Percentiles rank a stretch among this genome's conserved stretches.
phyloP scores from a whole-genome alignment of 1,140 invertebrate species.

The Heliconius himera region DNA sequence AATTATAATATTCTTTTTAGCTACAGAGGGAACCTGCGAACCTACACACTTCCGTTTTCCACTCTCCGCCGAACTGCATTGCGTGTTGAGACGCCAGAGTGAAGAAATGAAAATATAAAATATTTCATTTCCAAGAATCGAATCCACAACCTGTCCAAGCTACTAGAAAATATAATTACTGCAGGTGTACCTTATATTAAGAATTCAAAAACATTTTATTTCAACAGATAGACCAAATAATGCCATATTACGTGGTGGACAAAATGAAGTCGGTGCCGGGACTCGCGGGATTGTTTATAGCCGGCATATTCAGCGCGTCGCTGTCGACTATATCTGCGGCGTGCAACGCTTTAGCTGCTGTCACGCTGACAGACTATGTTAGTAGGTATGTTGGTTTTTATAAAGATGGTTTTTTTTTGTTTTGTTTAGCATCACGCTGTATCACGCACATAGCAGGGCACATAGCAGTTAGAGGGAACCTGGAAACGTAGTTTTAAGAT shows the following conservation, averaged over 20 bases:
- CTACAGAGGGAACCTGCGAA: too few species aligned
- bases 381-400: conserved; percentile 49
- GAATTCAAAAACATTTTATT: not conserved
- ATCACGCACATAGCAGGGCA: too few species aligned
- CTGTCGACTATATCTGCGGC: conserved; percentile 93
- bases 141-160: too few species aligned
- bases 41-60: too few species aligned
- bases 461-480: too few species aligned
- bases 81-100: too few species aligned
- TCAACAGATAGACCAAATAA: conserved; percentile 85
- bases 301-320: conserved; percentile 86
- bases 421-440: too few species aligned
- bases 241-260: conserved; percentile 92
- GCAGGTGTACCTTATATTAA: not conserved
- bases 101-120: too few species aligned
- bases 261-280: conserved; percentile 83
- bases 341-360: conserved; percentile 92
- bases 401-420: not conserved
- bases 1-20: not conserved
- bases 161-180: too few species aligned
- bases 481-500: too few species aligned
- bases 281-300: conserved; percentile 82
- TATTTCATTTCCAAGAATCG: too few species aligned
- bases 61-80: too few species aligned
- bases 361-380: conserved; percentile 89